phyloP scores from a whole-genome alignment of 64 coral and sea anemone species.

The Porites lutea region DNA sequence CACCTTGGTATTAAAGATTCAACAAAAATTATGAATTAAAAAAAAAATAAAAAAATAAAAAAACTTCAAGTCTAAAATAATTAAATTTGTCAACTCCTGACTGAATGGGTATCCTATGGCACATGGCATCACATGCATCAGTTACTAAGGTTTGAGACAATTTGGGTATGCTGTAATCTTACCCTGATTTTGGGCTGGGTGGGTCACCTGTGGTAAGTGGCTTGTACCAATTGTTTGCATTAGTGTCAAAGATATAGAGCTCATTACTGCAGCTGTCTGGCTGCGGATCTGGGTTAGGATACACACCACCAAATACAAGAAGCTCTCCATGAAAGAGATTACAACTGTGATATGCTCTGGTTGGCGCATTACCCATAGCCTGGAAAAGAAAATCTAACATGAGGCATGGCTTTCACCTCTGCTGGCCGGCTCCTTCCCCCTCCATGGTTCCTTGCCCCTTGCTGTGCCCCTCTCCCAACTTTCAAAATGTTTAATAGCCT shows the following conservation, averaged over 20 bases:
- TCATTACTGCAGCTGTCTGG: conserved; percentile 93
- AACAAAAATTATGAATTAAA: too few relatives aligned
- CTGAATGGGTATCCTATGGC: too few relatives aligned
- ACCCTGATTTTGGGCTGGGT: conserved; percentile 91
- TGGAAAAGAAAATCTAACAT: conserved; percentile 24
- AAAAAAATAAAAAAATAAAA: too few relatives aligned
- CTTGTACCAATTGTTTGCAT: conserved; percentile 86
- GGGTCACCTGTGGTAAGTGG: conserved; percentile 70
- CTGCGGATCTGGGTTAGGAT: conserved; percentile 90
- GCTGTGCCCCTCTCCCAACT: too few relatives aligned
- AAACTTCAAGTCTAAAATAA: too few relatives aligned
- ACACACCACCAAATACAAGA: conserved; percentile 90
- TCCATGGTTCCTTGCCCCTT: neutral
- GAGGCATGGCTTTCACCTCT: neutral
- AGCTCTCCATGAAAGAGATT: conserved; percentile 79
- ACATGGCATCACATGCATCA: too few relatives aligned
- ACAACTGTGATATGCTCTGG: conserved; percentile 89
- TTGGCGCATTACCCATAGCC: conserved; percentile 93
- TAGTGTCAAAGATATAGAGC: conserved; percentile 80
- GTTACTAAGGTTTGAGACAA: too few relatives aligned
- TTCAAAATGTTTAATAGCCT: too few relatives aligned
- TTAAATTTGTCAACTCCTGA: too few relatives aligned
- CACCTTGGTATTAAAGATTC: neutral
- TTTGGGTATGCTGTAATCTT: neutral
- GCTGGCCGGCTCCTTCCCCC: too few relatives aligned